Base-by-base conservation (phyloP, 2,113 vertebrate species). In the Porphyrio hochstetteri region DNA sequence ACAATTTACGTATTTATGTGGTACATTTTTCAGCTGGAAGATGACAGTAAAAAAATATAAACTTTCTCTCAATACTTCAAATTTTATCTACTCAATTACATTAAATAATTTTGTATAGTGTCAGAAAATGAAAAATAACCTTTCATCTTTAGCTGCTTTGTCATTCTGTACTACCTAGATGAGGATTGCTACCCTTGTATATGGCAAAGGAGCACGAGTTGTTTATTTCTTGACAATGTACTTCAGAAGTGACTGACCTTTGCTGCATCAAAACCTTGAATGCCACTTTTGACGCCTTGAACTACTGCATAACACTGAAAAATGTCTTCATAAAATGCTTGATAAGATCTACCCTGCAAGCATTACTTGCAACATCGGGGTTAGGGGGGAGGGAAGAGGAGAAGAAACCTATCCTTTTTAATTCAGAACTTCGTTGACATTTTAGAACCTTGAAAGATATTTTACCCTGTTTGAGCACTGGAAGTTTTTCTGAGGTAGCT, bases 391-490 rank as follows among this genome's bases (percentile, higher is more conserved):
- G 35, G 14, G 15, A 16, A 3, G 21, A 28, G 13, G 13, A 33
- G 46, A 75, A 82, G 82, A 36, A 46, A 46, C 44, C 11, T 44
- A 9, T 76, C 63, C 6, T 53, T 94, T 72, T 17, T 70, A 16
- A 21, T 88, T 81, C 15, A 59, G 46, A n/a, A 60, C 82, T 87
- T 93, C 74, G 20, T 80, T 79, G 53, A 91, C 33, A 79, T 81
- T 95, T 93, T 82, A 61, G 63, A 80, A 75, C 29, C 11, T 40
- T 76, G 71, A 81, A 72, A 55, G 33, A 27, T 67, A 38, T 67
- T 82, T 85, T 52, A 93, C 25, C 71, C 17, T 44, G 29, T 71
- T 15, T 29, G 79, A 96, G 85, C 48, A 55, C 8, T 53, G 36
- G 6, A 86, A 69, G 44, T 56, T 55, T 91, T 88, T 79, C 50